phyloP scores from a whole-genome alignment of 2,888 invertebrate species.

The Operophtera brumata region DNA sequence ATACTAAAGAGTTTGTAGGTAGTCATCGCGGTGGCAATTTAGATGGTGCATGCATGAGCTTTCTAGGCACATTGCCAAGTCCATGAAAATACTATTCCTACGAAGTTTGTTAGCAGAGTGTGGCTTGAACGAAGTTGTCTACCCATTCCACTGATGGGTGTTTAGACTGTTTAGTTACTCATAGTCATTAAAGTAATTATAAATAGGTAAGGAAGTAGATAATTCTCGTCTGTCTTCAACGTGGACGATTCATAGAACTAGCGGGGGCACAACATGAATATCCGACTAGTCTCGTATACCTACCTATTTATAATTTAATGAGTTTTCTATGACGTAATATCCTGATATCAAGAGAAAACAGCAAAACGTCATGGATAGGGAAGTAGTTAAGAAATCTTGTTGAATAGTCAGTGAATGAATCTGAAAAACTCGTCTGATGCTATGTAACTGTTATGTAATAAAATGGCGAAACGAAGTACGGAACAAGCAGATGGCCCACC shows the following conservation, averaged over 20 bases:
- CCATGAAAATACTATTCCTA: constrained; percentile 39
- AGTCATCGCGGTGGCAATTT: constrained; percentile 25
- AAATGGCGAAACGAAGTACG: background rate
- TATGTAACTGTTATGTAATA: background rate
- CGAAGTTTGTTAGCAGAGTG: constrained; percentile 32
- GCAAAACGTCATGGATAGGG: background rate
- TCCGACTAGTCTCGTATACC: background rate
- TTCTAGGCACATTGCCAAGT: constrained; percentile 48
- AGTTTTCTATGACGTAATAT: background rate
- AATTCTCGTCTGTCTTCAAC: background rate
- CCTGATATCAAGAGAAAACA: background rate
- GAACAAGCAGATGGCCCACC: no score
- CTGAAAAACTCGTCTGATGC: background rate
- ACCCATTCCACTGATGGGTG: constrained; percentile 1
- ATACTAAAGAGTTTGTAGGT: constrained; percentile 10
- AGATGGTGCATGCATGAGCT: constrained; percentile 38
- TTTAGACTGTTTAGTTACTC: constrained; percentile 10
- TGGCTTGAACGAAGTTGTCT: constrained; percentile 20
- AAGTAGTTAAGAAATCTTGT: background rate
- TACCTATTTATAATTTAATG: background rate
- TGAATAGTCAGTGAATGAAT: background rate
- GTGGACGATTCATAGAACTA: constrained; percentile 1
- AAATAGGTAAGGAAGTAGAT: constrained; percentile 1
- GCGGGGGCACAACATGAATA: background rate
- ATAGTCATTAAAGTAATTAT: constrained; percentile 10